Evolutionary conservation across 1,140 invertebrate species (phyloP), one percentile per base, ranked within the genome.

Genomic region (Sinonovacula constricta): DNA sequence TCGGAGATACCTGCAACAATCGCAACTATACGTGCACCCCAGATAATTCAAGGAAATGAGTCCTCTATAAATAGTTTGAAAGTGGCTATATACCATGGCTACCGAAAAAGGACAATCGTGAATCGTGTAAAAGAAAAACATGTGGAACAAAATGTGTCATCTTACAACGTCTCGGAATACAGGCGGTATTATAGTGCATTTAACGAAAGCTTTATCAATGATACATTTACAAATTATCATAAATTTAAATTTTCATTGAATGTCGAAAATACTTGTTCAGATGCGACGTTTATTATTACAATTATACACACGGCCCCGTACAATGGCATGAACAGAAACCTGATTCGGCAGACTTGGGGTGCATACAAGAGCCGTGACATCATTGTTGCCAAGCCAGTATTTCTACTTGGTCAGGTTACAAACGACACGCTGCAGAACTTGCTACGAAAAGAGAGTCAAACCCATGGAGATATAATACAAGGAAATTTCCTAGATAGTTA

Each of bases 301-400:
- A 67, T 84, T n/a, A 67, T 89, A 22, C 85, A 88, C 18, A 81
- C 79, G 3, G 78, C 85, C 10, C 82, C 84, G 12, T 18, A 60
- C 1, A 80, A 88, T 49, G 36, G 33, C 14, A 30, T 79, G 12
- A 67, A 69, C 56, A 57, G 89, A 34, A 57, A 59, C n/a, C 30
- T 68, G 1, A 83, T 91, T 15, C 79, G 90, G 28, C 59, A 84
- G 33, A 90, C 88, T 2, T 90, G 88, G 88, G 87, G 71, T 45
- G 24, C 59, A 31, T 26, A 36, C 1, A 70, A 15, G 22, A 34
- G 28, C 34, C 34, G 53, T 26, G 49, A 62, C 18, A 39, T 56
- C 12, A 54, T 33, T 10, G 60, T 51, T 18, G 63, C 74, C 26
- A 49, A 78, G 33, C 53, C 65, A 15, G 63, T 83, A 26, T 66